phyloP scores from a whole-genome alignment of 2,797 vertebrate species.

The Ibycter americanus region DNA sequence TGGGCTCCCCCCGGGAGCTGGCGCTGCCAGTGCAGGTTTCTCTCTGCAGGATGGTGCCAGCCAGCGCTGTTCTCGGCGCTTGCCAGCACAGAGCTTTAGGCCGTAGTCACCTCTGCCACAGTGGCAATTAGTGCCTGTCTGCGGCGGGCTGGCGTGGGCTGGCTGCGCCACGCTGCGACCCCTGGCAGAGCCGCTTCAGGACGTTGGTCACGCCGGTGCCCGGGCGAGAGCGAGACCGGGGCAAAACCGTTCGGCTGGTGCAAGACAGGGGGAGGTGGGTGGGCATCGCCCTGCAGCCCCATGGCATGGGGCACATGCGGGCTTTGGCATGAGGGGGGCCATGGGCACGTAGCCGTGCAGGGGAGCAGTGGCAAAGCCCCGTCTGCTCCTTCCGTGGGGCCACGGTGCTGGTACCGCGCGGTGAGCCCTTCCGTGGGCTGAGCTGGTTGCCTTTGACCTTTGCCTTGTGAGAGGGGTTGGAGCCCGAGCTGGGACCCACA shows the following conservation, averaged over 20 bases:
- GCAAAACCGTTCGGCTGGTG: not conserved
- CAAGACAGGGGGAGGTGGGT: not conserved
- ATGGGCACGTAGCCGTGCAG: accelerated
- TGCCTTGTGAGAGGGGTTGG: not conserved
- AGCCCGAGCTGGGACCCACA: not conserved
- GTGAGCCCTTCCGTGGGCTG: not conserved
- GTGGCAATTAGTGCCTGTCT: not conserved
- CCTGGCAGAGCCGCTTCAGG: not conserved
- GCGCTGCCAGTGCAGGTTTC: not conserved
- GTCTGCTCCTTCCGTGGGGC: not conserved
- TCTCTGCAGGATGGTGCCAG: not conserved
- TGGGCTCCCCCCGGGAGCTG: accelerated
- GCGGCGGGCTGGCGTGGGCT: not conserved
- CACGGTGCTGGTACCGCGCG: not conserved
- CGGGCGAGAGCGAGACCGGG: not conserved
- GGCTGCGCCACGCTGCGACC: not conserved
- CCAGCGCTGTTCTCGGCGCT: not conserved
- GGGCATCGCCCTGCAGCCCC: not conserved
- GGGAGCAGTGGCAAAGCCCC: not conserved
- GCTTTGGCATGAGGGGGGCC: not conserved
- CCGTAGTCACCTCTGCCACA: not conserved
- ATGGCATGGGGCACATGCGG: accelerated
- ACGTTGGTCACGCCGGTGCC: not conserved
- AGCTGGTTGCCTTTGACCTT: not conserved
- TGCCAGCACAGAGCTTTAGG: not conserved